Conservation (phyloP, 2,113 vertebrate genomes). For the Osmerus mordax region DNA sequence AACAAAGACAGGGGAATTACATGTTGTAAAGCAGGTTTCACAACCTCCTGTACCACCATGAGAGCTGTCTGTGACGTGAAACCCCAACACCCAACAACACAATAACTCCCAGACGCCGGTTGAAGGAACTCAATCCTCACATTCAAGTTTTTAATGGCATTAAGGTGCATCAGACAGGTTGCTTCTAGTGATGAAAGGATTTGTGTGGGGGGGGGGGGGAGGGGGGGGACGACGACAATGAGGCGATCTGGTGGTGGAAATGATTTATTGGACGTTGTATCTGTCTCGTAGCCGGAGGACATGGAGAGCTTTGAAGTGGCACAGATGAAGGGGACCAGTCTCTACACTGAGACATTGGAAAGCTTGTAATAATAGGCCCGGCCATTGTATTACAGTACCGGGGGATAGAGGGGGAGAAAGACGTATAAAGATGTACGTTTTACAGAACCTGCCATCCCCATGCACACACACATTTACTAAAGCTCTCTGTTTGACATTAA, state of each 20-base stretch:
- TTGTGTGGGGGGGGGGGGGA: background rate
- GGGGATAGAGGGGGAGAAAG: background rate
- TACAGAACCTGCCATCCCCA: background rate
- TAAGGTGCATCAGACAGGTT: constrained; percentile 27
- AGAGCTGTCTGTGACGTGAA: no score
- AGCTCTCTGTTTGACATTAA: no score
- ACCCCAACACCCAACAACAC: no score
- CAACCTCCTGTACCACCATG: constrained; percentile 5
- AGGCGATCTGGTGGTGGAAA: constrained; percentile 29
- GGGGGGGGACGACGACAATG: background rate
- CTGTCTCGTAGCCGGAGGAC: constrained; percentile 38
- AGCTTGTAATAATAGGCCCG: constrained; percentile 35
- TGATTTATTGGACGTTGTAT: constrained; percentile 47
- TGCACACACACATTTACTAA: background rate
- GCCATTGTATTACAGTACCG: constrained; percentile 33
- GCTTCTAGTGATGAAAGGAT: constrained; percentile 38
- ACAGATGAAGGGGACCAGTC: constrained; percentile 45
- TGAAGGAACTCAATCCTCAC: background rate
- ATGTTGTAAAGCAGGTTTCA: constrained; percentile 42
- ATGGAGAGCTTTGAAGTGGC: constrained; percentile 55
- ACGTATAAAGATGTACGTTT: background rate
- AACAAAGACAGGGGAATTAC: constrained; percentile 27
- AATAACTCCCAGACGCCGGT: no score
- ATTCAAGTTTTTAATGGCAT: constrained; percentile 14
- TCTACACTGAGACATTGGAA: constrained; percentile 42